phyloP scores from a whole-genome alignment of 2,888 invertebrate genomes.

The Noctua pronuba region DNA sequence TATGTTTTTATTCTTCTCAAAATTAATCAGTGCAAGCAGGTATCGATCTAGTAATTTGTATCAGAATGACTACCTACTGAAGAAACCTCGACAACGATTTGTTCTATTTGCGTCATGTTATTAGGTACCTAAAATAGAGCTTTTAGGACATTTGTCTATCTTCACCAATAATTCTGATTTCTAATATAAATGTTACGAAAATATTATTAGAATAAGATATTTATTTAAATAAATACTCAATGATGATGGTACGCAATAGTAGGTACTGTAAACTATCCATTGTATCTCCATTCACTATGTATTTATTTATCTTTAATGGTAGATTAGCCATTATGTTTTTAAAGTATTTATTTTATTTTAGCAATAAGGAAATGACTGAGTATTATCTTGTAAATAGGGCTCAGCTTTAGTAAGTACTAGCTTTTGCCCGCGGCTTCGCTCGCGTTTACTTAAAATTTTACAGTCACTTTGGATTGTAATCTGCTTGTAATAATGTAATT shows the following conservation, averaged over 20 bases:
- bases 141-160: too few species aligned
- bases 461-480: too few species aligned
- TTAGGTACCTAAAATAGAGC: too few species aligned
- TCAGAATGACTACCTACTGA: neutral
- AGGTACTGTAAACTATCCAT: neutral
- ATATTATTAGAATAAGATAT: neutral
- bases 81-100: neutral
- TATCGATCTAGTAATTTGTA: neutral
- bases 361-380: constrained; percentile 28
- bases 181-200: neutral
- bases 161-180: too few species aligned
- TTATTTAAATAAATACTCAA: neutral
- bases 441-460: too few species aligned
- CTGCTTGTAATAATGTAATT: too few species aligned
- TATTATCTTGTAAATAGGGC: constrained; percentile 25
- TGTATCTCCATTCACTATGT: neutral
- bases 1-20: neutral
- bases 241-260: neutral
- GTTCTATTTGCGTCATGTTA: neutral
- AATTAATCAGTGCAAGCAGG: neutral
- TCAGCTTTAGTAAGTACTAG: neutral
- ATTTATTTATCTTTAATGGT: neutral
- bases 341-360: neutral
- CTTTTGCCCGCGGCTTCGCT: too few species aligned
- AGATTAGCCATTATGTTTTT: neutral